Base-by-base conservation (phyloP, 2,797 vertebrate genomes). In the Yasuhikotakia modesta region DNA sequence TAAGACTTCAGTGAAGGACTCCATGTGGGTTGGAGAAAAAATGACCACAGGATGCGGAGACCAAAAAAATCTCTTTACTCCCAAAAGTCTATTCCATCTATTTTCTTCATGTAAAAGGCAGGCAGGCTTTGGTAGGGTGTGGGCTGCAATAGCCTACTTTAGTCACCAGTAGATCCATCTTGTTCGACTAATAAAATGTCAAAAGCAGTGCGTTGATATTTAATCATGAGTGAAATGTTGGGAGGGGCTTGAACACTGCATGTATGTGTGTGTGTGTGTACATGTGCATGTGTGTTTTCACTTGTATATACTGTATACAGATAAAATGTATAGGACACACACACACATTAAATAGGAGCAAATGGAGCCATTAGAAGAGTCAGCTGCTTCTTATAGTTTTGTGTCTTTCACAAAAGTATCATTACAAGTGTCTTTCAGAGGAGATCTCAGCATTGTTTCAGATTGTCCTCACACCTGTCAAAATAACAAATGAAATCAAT, bases 111-210 rank as follows among this genome's bases (percentile, higher is more conserved):
- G 68, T 76, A 58, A 81, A 79, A 60, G 61, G 60, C n/a, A 52
- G 61, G 52, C 48, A 68, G 64, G 72, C 83, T 84, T 85, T 84
- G 81, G 85, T 87, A 46, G 89, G 88, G 91, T 93, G 93, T 92
- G 92, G 88, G 89, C 91, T 93, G 91, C 93, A 88, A 90, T 92
- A 94, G 93, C 90, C 92, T 95, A 94, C 94, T 95, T 94, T 93
- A 93, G 93, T 93, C 92, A 85, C 89, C 87, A 87, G 94, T 96
- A 93, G 95, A 97, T 96, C 94, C 94, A 94, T 95, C 94, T 96
- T 95, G 93, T 92, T 95, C 90, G 35, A 94, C 94, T 95, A 94
- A 93, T 95, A 93, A 94, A 95, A 92, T 91, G 94, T 94, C 95
- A 93, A 90, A 92, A 88, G 91, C 90, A 90, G 93, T 93, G 93